A percentile compares a stretch with the other conserved stretches of the same genome.
Evolutionary conservation across 2,888 invertebrate species (phyloP).

Genomic region (Agrenia bidenticulata): DNA sequence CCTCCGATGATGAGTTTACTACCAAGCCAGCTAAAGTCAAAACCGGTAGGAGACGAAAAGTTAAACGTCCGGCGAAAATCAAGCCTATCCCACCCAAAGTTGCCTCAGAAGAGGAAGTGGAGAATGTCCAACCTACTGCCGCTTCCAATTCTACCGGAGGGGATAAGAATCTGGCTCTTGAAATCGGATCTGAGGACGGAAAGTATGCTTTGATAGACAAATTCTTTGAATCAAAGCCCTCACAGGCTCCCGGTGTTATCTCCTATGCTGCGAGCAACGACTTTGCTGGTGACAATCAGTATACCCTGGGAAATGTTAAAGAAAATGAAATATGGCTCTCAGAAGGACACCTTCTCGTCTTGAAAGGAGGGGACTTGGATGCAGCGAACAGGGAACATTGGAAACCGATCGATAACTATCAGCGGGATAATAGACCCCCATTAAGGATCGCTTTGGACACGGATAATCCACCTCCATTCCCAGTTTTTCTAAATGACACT

Average conservation of each 20-base stretch:
- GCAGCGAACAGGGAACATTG: constrained; percentile 60
- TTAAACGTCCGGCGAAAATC: constrained; percentile 44
- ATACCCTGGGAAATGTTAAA: constrained; percentile 76
- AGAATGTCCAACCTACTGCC: no score
- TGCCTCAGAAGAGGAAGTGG: constrained; percentile 32
- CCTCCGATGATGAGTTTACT: constrained; percentile 25
- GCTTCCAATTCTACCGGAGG: constrained; percentile 30
- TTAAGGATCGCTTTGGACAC: constrained; percentile 81
- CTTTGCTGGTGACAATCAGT: constrained; percentile 73
- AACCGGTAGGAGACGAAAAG: constrained; percentile 43
- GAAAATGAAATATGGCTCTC: constrained; percentile 87
- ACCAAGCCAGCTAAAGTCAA: constrained; percentile 33
- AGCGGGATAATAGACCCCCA: constrained; percentile 67
- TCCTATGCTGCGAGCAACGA: constrained; percentile 80
- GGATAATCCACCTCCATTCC: constrained; percentile 85
- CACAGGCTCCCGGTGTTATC: constrained; percentile 73
- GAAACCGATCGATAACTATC: constrained; percentile 81
- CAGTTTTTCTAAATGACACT: constrained; percentile 80
- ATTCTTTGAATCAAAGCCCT: constrained; percentile 65
- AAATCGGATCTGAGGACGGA: constrained; percentile 65
- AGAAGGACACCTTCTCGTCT: constrained; percentile 80
- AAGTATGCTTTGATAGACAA: constrained; percentile 86
- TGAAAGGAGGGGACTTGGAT: constrained; percentile 69
- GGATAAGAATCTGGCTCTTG: constrained; percentile 52
- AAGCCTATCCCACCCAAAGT: constrained; percentile 32